Evolutionary conservation across 2,888 invertebrate species (phyloP).

Genomic region (Andrena marginata): DNA sequence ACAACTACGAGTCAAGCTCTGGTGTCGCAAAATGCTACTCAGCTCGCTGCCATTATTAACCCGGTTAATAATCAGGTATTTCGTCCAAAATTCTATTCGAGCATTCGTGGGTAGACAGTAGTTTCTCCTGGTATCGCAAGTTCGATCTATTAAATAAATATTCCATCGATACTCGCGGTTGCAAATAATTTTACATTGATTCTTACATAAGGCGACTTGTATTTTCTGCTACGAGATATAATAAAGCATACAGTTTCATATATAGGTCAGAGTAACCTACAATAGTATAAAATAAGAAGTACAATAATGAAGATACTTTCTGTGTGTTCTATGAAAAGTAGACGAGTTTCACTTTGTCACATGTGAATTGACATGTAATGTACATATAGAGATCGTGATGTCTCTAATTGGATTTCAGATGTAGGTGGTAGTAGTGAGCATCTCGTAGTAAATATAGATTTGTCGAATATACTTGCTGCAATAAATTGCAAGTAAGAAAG

Average conservation of each 20-base stretch:
- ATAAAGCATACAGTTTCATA: constrained; percentile 35
- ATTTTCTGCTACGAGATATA: constrained; percentile 25
- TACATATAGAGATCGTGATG: constrained; percentile 35
- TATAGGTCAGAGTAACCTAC: constrained; percentile 64
- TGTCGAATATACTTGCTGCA: constrained; percentile 45
- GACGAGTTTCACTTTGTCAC: constrained; percentile 23
- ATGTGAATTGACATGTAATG: constrained; percentile 35
- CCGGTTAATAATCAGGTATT: constrained; percentile 80
- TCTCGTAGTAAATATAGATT: constrained; percentile 69
- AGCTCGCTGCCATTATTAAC: constrained; percentile 80
- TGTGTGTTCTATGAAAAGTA: constrained; percentile 18
- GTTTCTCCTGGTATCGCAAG: background rate
- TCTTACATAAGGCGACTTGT: constrained; percentile 60
- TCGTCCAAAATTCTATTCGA: constrained; percentile 6
- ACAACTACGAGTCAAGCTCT: constrained; percentile 76
- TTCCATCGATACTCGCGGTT: background rate
- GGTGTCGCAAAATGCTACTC: constrained; percentile 76
- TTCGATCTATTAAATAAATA: background rate
- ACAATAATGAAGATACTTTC: constrained; percentile 16
- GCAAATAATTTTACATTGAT: constrained; percentile 18
- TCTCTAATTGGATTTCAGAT: constrained; percentile 48
- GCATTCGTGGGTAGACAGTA: background rate
- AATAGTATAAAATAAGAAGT: constrained; percentile 31
- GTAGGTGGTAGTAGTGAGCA: constrained; percentile 64
- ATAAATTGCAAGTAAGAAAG: constrained; percentile 15